A percentile compares a stretch with the other conserved stretches of the same genome.
Evolutionary conservation across 2,888 invertebrate species (phyloP).

Genomic region (Ichneumoninae sp.): DNA sequence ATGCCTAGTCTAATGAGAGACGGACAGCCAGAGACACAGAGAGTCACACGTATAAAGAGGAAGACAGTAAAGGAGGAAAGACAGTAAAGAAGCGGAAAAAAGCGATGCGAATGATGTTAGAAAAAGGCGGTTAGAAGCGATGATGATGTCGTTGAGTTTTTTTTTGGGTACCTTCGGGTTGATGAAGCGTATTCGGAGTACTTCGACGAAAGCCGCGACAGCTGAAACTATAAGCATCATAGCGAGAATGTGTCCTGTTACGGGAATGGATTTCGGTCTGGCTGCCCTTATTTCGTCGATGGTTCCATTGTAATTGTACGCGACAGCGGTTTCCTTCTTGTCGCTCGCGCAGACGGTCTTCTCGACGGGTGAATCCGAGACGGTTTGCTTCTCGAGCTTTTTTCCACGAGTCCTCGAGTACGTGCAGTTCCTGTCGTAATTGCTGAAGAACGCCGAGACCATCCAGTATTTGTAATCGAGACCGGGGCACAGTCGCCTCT

Average conservation of each 20-base stretch:
- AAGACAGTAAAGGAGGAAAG: slow-evolving; percentile 16
- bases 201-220: slow-evolving; percentile 79
- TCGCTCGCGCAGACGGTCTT: slow-evolving; percentile 46
- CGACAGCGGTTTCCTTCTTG: slow-evolving; percentile 32
- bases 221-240: slow-evolving; percentile 79
- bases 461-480: slow-evolving; percentile 73
- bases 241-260: slow-evolving; percentile 79
- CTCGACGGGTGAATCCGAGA: slow-evolving; percentile 15
- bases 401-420: slow-evolving; percentile 57
- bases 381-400: not conserved
- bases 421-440: slow-evolving; percentile 79
- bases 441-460: slow-evolving; percentile 71
- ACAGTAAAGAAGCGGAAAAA: slow-evolving; percentile 26
- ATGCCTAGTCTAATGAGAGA: slow-evolving; percentile 56
- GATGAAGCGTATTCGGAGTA: slow-evolving; percentile 77
- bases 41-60: slow-evolving; percentile 28
- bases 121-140: not conserved
- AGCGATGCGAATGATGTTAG: slow-evolving; percentile 47
- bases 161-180: slow-evolving; percentile 74
- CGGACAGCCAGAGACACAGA: slow-evolving; percentile 54
- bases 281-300: slow-evolving; percentile 55
- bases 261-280: slow-evolving; percentile 74
- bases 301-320: slow-evolving; percentile 48
- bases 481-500: slow-evolving; percentile 72
- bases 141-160: not conserved